Conservation (phyloP, 2,797 vertebrate genomes). For the Coluber constrictor region DNA sequence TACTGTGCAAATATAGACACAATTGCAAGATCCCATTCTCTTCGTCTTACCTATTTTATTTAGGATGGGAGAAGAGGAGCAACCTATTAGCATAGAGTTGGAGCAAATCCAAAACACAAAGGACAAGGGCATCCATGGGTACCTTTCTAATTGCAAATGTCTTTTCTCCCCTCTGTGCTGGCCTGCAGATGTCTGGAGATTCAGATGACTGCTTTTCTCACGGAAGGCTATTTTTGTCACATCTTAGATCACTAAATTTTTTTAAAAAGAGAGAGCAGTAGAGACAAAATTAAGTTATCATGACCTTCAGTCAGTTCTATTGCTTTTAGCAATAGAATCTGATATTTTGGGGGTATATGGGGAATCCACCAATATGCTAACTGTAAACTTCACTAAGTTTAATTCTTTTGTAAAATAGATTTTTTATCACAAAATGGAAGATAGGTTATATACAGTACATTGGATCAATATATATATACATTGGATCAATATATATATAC, state of each 20-base stretch:
- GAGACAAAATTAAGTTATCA: constrained; percentile 25
- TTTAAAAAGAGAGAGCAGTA: neutral
- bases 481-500: neutral
- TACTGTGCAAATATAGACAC: neutral
- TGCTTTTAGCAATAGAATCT: neutral
- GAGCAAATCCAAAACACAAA: constrained; percentile 44
- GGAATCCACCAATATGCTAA: neutral
- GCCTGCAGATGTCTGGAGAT: constrained; percentile 45
- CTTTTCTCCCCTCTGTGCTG: constrained; percentile 42
- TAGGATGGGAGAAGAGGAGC: neutral
- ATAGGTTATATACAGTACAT: neutral
- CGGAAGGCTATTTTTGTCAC: constrained; percentile 56
- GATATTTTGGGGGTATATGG: neutral
- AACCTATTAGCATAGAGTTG: neutral
- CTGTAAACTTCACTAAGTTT: neutral
- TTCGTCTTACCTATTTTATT: neutral
- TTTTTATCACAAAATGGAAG: neutral
- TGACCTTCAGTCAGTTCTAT: constrained; percentile 23
- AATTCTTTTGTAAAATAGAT: neutral
- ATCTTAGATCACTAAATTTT: constrained; percentile 47
- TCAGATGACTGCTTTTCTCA: constrained; percentile 59
- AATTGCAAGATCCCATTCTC: neutral
- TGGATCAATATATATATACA: neutral
- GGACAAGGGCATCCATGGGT: constrained; percentile 39
- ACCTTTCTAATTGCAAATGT: constrained; percentile 52